These are phyloP conservation scores for Cotesia vestalis DNA, from an alignment of 1,140 invertebrate genomes.

Conservation along the genomic window DNA sequence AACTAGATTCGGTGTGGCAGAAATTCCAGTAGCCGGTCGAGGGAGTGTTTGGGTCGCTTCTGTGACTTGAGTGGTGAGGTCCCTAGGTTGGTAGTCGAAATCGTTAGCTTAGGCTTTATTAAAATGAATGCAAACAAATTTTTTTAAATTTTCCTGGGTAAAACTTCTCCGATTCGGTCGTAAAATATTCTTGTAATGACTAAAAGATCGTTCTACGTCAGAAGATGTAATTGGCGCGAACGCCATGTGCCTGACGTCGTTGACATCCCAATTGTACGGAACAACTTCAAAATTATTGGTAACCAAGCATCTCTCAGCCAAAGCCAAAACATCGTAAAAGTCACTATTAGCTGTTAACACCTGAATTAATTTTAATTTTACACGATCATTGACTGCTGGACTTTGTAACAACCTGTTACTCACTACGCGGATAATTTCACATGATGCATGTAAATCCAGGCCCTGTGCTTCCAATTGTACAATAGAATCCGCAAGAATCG, in stretches of 20 bases:
- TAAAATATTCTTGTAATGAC: slow-evolving; percentile 1
- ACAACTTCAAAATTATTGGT: neutral
- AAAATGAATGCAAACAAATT: neutral
- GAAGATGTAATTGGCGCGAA: neutral
- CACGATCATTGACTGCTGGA: neutral
- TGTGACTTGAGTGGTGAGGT: too few relatives aligned
- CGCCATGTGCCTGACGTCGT: neutral
- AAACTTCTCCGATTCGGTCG: slow-evolving; percentile 1
- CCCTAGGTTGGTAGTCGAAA: too few relatives aligned
- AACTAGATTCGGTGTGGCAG: too few relatives aligned
- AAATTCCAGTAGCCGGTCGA: too few relatives aligned
- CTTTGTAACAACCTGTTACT: neutral
- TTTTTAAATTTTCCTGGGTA: neutral
- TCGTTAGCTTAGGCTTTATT: neutral
- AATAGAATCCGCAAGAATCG: neutral
- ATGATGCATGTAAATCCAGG: neutral
- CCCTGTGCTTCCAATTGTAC: neutral
- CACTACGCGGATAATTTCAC: neutral
- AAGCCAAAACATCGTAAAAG: neutral
- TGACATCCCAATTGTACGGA: neutral
- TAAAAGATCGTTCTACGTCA: neutral
- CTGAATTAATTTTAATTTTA: neutral
- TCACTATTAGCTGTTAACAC: neutral
- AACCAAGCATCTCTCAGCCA: neutral
- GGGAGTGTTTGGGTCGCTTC: too few relatives aligned